Base-by-base conservation (phyloP, 2,113 vertebrate species). In the Gambusia holbrooki region DNA sequence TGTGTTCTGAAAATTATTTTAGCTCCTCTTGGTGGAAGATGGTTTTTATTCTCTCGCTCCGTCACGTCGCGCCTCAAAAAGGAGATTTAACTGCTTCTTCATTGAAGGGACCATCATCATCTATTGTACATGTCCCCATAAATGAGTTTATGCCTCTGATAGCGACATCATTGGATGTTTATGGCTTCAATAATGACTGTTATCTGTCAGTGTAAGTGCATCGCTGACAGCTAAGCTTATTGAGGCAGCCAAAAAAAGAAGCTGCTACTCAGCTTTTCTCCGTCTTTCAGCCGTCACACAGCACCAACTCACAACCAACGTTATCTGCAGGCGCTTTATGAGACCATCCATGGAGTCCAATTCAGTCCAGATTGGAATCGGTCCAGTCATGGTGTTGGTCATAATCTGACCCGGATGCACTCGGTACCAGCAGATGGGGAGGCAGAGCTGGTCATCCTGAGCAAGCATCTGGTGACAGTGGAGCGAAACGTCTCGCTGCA, bases 171-270 rank as follows among this genome's bases (percentile, higher is more conserved):
- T 69, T 80, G 71, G 62, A 51, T 65, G 62, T 63, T 82, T 40
- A 37, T 69, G 29, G 64, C 81, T 40, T 80, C 69, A 8, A 40
- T 81, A 78, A 71, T 80, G 72, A 54, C 12, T 35, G 32, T 58
- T 78, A 76, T 87, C 71, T 80, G 74, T 87, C 83, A 80, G 83
- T 25, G 68, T 69, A 40, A 85, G 85, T 84, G 74, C 66, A 69
- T 72, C 13, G 66, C 65, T 80, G 81, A 86, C 81, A 78, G 81
- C 83, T 66, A 10, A 51, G 83, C 75, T 66, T 64, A 58, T 48
- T 17, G 63, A 9, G n/a, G 58, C 29, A 62, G 73, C 76, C 79
- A 66, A 63, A 79, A 69, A 77, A 63, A 60, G 71, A 17, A 32
- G 83, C 71, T 85, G 62, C 75, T 73, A 62, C 70, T 66, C 37